Evolutionary conservation across 2,797 vertebrate genomes (phyloP).

Genomic region (Choloepus didactylus): DNA sequence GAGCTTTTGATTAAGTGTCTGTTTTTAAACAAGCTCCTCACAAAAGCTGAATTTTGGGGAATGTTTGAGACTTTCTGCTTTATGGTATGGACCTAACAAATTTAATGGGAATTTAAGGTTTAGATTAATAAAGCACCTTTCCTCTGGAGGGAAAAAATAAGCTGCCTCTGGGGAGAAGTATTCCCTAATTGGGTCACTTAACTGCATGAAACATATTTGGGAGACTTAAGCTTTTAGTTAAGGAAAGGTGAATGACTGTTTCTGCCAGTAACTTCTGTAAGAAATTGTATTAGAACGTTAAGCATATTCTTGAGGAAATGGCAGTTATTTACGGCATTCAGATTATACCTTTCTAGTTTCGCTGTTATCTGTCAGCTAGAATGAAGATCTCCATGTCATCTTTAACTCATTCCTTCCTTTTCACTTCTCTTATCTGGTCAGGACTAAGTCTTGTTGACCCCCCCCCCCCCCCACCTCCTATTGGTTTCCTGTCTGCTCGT

Average conservation of each 20-base stretch:
- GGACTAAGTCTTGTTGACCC: not conserved
- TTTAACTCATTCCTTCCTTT: not conserved
- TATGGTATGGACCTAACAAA: not conserved
- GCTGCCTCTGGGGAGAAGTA: not conserved
- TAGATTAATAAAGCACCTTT: not conserved
- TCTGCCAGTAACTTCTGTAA: constrained; percentile 43
- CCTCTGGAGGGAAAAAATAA: not conserved
- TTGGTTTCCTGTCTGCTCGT: not conserved
- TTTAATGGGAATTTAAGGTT: not conserved
- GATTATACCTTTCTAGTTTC: not conserved
- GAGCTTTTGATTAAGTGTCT: constrained; percentile 35
- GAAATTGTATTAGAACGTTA: not conserved
- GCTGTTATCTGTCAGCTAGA: not conserved
- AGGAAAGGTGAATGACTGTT: constrained; percentile 17
- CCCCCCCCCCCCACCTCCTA: not conserved
- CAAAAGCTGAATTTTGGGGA: not conserved
- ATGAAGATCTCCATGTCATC: not conserved
- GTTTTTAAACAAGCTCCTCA: not conserved
- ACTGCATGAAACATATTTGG: not conserved
- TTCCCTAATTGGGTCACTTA: not conserved
- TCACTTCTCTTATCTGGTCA: not conserved
- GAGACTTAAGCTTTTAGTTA: constrained; percentile 19
- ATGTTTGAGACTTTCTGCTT: not conserved
- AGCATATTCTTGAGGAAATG: constrained; percentile 41
- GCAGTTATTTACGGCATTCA: not conserved